Evolutionary conservation across 2,888 invertebrate species (phyloP), one percentile per base, ranked within the genome.

Genomic region (Hypena proboscidalis): DNA sequence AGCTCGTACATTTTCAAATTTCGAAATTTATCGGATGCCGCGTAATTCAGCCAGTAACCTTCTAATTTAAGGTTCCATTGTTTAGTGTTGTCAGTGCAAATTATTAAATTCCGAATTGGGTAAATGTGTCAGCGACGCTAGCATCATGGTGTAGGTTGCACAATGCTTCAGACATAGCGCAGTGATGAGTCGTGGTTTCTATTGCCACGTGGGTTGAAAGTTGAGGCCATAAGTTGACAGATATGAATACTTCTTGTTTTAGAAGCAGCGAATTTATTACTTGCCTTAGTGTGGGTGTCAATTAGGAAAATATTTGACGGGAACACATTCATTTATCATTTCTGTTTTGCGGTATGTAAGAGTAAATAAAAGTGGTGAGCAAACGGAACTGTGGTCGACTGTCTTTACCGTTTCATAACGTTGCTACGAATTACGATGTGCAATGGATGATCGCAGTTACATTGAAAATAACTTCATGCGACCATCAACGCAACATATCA

Each of bases 221-320:
- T 78, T 84, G 82, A 89, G 88, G 86, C 72, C 80, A 67, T 45
- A 52, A 71, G 68, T 77, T 80, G 83, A 86, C 84, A 85, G 83
- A 76, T 83, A 82, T 76, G 77, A 82, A 85, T 83, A 77, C 71
- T 65, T 60, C 75, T 74, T 59, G 63, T 56, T 71, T 69, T 58
- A 70, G 27, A 73, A 67, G 65, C 64, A 65, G 73, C 64, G 67
- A 77, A 77, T 77, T 82, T 74, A 72, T 62, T 62, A 46, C 58
- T 51, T 67, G 33, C 34, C 33, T 21, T 3, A 27, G 11, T 44
- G 62, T 64, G 53, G 63, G 62, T 67, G 63, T 66, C 55, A 69
- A 61, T 66, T 53, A 74, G 73, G 61, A 73, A 67, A 73, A 76
- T 67, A 64, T 46, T 43, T 7, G n/a, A 7, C 4, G 15, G 15